A percentile compares a stretch with the other conserved stretches of the same genome.
phyloP scores from a whole-genome alignment of 2,113 vertebrate genomes.

The Sula dactylatra region DNA sequence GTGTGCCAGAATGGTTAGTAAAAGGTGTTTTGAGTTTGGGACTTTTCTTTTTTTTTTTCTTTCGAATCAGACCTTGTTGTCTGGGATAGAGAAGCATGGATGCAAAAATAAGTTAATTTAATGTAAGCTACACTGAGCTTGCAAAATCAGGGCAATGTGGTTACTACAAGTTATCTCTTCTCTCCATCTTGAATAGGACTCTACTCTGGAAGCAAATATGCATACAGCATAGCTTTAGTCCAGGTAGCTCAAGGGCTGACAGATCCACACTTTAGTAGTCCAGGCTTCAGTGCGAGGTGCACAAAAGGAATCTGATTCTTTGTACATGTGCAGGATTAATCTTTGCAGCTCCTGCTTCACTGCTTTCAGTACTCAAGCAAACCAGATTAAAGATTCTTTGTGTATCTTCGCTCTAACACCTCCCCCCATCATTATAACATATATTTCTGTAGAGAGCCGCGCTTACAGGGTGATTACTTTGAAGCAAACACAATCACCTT shows the following conservation, averaged over 20 bases:
- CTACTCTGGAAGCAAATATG: neutral
- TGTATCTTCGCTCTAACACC: neutral
- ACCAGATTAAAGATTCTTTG: neutral
- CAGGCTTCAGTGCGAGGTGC: neutral
- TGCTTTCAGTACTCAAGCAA: neutral
- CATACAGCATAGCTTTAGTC: fast-evolving
- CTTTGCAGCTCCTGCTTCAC: neutral
- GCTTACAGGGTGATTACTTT: neutral
- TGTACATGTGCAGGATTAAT: neutral
- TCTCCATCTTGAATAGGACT: fast-evolving
- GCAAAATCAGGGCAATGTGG: neutral
- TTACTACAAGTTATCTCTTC: neutral
- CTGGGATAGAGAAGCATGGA: neutral
- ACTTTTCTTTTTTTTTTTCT: no score
- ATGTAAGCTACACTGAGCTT: neutral
- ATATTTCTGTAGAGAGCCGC: neutral
- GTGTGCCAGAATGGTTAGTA: neutral
- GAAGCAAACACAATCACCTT: neutral
- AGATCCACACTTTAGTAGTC: neutral
- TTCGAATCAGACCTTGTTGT: neutral
- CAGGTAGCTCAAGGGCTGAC: neutral
- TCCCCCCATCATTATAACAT: neutral
- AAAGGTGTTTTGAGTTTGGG: neutral
- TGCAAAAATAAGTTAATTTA: neutral
- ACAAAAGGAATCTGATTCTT: neutral